These are phyloP conservation scores for Drosophila lowei DNA, from an alignment of 1,140 invertebrate genomes.

Conservation along the genomic window DNA sequence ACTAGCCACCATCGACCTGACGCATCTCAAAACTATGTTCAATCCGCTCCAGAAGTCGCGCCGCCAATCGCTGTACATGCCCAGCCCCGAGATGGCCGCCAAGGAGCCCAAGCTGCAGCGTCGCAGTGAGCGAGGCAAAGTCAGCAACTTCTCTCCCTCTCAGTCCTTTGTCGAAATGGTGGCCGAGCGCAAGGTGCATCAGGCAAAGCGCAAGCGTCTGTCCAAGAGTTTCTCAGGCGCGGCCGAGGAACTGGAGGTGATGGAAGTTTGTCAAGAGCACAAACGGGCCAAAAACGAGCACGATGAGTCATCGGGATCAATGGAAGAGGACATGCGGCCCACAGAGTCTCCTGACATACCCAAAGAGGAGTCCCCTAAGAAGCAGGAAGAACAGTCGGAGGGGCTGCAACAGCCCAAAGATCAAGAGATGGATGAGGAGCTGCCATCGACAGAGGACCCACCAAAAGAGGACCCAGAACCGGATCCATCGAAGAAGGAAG, in stretches of 20 bases:
- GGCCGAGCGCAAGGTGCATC: conserved; percentile 28
- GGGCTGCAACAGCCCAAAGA: not conserved
- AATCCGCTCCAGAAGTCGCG: conserved; percentile 70
- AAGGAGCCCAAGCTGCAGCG: conserved; percentile 58
- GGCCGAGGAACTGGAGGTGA: conserved; percentile 30
- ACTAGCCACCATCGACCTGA: conserved; percentile 48
- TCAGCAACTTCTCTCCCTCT: conserved; percentile 64
- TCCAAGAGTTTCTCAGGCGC: conserved; percentile 71
- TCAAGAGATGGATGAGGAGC: not conserved
- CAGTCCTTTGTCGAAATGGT: conserved; percentile 72
- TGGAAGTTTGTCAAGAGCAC: conserved; percentile 6
- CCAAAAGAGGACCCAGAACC: not conserved
- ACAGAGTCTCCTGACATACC: not conserved
- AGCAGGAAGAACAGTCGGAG: not conserved
- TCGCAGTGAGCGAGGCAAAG: conserved; percentile 49
- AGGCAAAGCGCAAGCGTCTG: conserved; percentile 52
- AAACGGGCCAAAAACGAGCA: conserved; percentile 25
- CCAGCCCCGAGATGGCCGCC: conserved; percentile 9
- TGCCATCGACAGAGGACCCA: no score
- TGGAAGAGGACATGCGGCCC: not conserved
- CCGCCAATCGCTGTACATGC: conserved; percentile 53
- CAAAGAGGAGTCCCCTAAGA: not conserved
- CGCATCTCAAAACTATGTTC: conserved; percentile 60
- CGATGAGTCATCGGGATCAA: not conserved
- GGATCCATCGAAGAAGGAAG: not conserved